These are phyloP conservation scores for Paratilapia polleni DNA, from an alignment of 2,113 vertebrate genomes.

Conservation along the genomic window DNA sequence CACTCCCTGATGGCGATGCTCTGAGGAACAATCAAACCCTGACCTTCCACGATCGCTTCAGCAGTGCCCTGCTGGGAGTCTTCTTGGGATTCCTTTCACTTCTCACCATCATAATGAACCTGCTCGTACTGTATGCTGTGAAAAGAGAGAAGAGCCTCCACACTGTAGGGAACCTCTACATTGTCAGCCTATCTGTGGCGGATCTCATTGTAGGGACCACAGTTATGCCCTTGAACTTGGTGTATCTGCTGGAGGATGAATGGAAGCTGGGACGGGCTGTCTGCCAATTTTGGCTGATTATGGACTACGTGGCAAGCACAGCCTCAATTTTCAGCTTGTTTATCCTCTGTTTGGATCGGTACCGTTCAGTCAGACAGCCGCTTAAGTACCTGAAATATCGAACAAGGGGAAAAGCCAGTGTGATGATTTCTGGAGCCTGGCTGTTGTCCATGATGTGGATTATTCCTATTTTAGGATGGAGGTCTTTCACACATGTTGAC, in stretches of 20 bases:
- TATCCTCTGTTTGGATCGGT: conserved; percentile 91
- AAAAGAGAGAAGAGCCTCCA: conserved; percentile 90
- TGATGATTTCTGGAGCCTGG: conserved; percentile 89
- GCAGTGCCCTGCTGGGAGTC: conserved; percentile 81
- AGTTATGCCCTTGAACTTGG: conserved; percentile 93
- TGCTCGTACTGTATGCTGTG: conserved; percentile 90
- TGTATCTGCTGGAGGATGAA: conserved; percentile 82
- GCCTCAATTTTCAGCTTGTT: conserved; percentile 96
- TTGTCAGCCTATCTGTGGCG: conserved; percentile 91
- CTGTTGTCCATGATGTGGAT: conserved; percentile 90
- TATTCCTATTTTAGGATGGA: conserved; percentile 93
- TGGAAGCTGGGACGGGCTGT: conserved; percentile 86
- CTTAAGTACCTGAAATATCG: conserved; percentile 89
- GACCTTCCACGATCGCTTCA: conserved; percentile 57
- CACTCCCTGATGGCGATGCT: background rate
- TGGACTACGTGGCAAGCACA: conserved; percentile 96
- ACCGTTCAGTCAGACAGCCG: conserved; percentile 91
- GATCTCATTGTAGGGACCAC: conserved; percentile 91
- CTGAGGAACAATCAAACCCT: conserved; percentile 51
- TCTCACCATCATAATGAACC: conserved; percentile 89
- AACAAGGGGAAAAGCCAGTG: conserved; percentile 85
- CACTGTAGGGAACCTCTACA: conserved; percentile 94
- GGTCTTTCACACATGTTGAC: conserved; percentile 71
- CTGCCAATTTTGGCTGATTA: conserved; percentile 97
- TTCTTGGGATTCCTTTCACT: conserved; percentile 86